These are phyloP conservation scores for Volucella inflata DNA, from an alignment of 2,888 invertebrate species.

Conservation along the genomic window DNA sequence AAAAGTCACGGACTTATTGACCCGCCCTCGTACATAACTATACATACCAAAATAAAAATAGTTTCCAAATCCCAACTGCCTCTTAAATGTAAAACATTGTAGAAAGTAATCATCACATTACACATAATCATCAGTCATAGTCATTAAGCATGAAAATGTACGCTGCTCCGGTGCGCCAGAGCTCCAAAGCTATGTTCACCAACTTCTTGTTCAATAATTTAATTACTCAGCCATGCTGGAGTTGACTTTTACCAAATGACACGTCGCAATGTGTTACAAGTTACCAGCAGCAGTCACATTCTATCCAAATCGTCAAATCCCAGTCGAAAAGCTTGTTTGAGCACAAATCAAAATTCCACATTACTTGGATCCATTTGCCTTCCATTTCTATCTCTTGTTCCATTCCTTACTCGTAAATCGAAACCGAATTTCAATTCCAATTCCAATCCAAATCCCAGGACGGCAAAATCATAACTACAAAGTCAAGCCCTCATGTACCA, in stretches of 20 bases:
- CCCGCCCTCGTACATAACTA: too few relatives aligned
- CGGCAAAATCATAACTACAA: conserved; percentile 22
- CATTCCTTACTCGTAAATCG: neutral
- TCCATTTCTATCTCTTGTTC: neutral
- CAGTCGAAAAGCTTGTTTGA: conserved; percentile 35
- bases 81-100: conserved; percentile 11
- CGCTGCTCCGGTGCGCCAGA: conserved; percentile 7
- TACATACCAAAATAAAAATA: too few relatives aligned
- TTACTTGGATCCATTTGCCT: conserved; percentile 1
- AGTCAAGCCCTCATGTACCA: conserved; percentile 21
- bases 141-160: conserved; percentile 53
- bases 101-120: conserved; percentile 29
- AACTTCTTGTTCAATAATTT: conserved; percentile 44
- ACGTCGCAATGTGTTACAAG: conserved; percentile 35
- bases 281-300: conserved; percentile 35
- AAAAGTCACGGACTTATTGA: too few relatives aligned
- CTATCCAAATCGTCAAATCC: conserved; percentile 42
- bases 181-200: too few relatives aligned
- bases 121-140: conserved; percentile 48
- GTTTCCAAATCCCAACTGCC: neutral
- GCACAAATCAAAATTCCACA: conserved; percentile 28
- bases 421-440: conserved; percentile 4
- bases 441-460: neutral
- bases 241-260: conserved; percentile 47
- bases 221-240: conserved; percentile 38